A percentile compares a stretch with the other conserved stretches of the same genome.
These are phyloP conservation scores for Natrix natrix DNA, from an alignment of 2,797 vertebrate genomes.

Conservation along the genomic window DNA sequence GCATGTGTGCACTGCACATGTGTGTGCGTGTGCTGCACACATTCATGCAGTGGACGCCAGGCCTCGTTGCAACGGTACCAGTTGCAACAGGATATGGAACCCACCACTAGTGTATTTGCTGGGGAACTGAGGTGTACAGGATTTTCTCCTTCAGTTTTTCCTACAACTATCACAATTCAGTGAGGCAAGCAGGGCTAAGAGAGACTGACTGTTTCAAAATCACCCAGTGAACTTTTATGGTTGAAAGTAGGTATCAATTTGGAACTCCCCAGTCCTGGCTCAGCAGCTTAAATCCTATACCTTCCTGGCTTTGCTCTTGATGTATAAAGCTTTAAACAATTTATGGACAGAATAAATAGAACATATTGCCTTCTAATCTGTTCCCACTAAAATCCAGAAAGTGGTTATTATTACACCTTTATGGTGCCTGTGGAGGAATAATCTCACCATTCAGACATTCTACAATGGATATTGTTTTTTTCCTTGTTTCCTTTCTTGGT, in stretches of 20 bases:
- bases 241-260: background rate
- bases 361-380: background rate
- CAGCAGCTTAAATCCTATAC: background rate
- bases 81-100: no score
- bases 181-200: background rate
- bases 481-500: background rate
- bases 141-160: background rate
- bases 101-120: background rate
- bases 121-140: background rate
- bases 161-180: background rate
- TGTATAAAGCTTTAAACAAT: background rate
- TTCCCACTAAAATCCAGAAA: background rate
- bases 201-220: background rate
- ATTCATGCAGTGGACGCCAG: no score
- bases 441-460: background rate
- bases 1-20: no score
- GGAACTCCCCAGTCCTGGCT: background rate
- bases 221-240: background rate
- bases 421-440: background rate
- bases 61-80: no score
- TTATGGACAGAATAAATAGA: background rate
- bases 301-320: background rate
- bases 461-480: background rate
- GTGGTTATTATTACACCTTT: background rate
- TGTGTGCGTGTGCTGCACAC: no score